These are phyloP conservation scores for Crenuchus spilurus DNA, from an alignment of 2,797 vertebrate genomes.

Conservation along the genomic window DNA sequence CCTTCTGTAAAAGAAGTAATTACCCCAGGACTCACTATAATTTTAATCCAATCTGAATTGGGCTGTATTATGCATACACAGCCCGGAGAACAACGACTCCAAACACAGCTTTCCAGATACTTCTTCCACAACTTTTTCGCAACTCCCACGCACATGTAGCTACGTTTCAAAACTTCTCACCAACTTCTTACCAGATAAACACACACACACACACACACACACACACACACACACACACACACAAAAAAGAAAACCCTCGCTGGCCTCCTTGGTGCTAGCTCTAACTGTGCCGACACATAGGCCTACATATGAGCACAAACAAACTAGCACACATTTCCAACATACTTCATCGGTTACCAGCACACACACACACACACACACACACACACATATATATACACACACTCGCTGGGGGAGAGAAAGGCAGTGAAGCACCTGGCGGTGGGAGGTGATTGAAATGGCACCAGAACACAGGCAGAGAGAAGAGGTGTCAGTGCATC, in stretches of 20 bases:
- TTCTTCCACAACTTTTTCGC: constrained; percentile 31
- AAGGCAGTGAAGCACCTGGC: constrained; percentile 57
- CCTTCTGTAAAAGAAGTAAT: too few species aligned
- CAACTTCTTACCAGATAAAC: constrained; percentile 47
- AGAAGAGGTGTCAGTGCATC: constrained; percentile 60
- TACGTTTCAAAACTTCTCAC: constrained; percentile 49
- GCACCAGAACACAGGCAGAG: constrained; percentile 52
- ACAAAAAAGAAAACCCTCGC: constrained; percentile 51
- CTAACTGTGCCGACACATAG: constrained; percentile 41
- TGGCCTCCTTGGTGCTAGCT: constrained; percentile 47
- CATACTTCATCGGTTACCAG: constrained; percentile 14
- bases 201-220: constrained; percentile 57
- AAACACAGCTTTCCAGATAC: constrained; percentile 31
- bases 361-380: constrained; percentile 27
- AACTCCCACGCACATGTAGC: constrained; percentile 33
- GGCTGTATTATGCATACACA: too few species aligned
- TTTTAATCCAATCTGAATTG: too few species aligned
- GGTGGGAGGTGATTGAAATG: constrained; percentile 62
- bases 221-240: constrained; percentile 54
- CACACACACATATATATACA: constrained; percentile 41
- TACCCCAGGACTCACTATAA: too few species aligned
- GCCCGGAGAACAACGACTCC: neutral
- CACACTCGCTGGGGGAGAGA: constrained; percentile 35
- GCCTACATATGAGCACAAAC: constrained; percentile 42
- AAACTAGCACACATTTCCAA: constrained; percentile 32